Evolutionary conservation across 2,113 vertebrate genomes (phyloP).

Genomic region (Callorhinus ursinus): DNA sequence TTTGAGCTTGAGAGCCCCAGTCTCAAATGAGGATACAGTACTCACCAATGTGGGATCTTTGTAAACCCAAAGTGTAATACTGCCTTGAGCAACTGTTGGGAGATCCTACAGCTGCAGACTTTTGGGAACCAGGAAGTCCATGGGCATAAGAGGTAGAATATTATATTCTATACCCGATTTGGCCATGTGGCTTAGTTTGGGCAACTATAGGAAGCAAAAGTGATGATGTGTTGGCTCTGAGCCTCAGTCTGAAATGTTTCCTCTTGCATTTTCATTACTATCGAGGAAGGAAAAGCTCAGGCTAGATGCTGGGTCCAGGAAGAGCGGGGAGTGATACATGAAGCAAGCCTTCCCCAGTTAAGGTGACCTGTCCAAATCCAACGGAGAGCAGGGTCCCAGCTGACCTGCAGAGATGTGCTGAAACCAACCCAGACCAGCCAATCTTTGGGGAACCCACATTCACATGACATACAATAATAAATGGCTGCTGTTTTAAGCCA

Average conservation of each 20-base stretch:
- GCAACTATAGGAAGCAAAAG: background rate
- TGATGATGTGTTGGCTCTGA: background rate
- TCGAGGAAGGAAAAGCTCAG: background rate
- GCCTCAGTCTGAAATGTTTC: background rate
- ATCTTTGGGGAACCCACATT: background rate
- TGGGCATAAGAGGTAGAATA: fast-evolving
- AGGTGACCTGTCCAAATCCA: background rate
- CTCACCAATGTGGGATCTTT: background rate
- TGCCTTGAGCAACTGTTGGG: background rate
- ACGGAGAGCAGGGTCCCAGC: background rate
- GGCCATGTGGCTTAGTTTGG: background rate
- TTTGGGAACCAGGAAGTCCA: background rate
- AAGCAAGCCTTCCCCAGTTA: background rate
- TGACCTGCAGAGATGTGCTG: background rate
- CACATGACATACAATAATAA: background rate
- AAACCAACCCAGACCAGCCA: background rate
- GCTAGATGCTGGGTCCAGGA: background rate
- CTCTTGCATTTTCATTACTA: background rate
- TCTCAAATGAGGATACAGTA: background rate
- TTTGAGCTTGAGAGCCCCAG: background rate
- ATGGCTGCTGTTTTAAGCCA: background rate
- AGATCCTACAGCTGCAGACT: background rate
- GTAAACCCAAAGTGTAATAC: background rate
- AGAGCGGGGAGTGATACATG: background rate
- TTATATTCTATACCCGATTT: background rate